phyloP scores from a whole-genome alignment of 1,140 invertebrate species.

The Heterodera schachtii region DNA sequence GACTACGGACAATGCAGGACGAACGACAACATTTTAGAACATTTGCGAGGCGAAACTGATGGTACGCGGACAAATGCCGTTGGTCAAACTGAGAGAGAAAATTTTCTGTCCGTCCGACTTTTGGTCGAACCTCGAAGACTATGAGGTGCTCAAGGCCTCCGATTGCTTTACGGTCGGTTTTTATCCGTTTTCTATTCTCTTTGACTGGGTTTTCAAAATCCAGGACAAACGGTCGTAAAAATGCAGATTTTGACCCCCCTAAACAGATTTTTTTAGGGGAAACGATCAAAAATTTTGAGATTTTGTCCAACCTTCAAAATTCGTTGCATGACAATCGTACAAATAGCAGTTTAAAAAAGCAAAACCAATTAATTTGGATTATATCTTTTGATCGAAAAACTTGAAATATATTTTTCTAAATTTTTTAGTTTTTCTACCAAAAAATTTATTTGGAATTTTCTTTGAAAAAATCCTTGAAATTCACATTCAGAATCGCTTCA shows the following conservation, averaged over 20 bases:
- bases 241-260: background rate
- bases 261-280: too few relatives aligned
- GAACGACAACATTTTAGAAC: constrained; percentile 37
- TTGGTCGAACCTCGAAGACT: constrained; percentile 64
- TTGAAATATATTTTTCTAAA: too few relatives aligned
- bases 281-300: too few relatives aligned
- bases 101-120: constrained; percentile 66
- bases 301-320: too few relatives aligned
- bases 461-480: too few relatives aligned
- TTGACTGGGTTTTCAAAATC: too few relatives aligned
- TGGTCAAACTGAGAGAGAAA: constrained; percentile 65
- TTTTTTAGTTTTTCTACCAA: background rate
- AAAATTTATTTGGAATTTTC: too few relatives aligned
- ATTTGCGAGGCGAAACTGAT: constrained; percentile 61
- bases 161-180: constrained; percentile 44
- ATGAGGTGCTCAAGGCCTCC: constrained; percentile 55
- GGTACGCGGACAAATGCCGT: constrained; percentile 64
- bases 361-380: too few relatives aligned
- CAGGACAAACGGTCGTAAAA: too few relatives aligned
- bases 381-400: too few relatives aligned
- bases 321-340: too few relatives aligned
- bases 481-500: constrained; percentile 64
- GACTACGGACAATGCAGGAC: background rate
- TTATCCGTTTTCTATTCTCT: background rate
- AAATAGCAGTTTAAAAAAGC: too few relatives aligned